phyloP scores from a whole-genome alignment of 1,140 invertebrate species.

The Cydia strobilella region DNA sequence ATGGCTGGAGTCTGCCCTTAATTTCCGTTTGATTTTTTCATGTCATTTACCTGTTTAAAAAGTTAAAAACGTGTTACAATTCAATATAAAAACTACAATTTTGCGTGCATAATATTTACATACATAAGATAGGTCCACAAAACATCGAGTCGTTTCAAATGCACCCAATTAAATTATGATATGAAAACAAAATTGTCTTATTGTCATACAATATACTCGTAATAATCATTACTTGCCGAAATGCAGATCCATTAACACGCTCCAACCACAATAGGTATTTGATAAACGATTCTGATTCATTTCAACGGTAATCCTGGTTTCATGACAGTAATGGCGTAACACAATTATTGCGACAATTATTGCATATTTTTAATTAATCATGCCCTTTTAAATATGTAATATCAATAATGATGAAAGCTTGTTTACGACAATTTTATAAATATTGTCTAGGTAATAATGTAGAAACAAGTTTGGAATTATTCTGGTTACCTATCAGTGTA shows the following conservation, averaged over 20 bases:
- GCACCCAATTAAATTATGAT: too few species aligned
- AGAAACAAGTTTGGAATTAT: slow-evolving; percentile 1
- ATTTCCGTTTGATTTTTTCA: too few species aligned
- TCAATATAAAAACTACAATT: too few species aligned
- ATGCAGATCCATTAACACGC: background rate
- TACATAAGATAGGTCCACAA: too few species aligned
- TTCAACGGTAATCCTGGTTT: background rate
- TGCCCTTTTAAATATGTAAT: background rate
- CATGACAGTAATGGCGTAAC: background rate
- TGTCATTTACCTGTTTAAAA: too few species aligned
- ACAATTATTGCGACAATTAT: too few species aligned
- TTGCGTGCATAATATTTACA: too few species aligned
- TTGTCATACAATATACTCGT: background rate
- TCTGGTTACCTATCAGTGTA: background rate
- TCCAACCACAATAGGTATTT: background rate
- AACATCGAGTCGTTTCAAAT: too few species aligned
- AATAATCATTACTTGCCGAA: background rate
- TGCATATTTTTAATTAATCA: background rate
- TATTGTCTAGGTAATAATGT: background rate
- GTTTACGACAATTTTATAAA: slow-evolving; percentile 21
- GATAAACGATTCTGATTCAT: background rate
- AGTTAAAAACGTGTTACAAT: too few species aligned
- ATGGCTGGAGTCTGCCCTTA: too few species aligned
- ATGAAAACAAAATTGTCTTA: background rate
- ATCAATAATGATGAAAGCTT: background rate